Evolutionary conservation across 1,140 invertebrate genomes (phyloP), one percentile per base, ranked within the genome.

Genomic region (Ladona fulva): DNA sequence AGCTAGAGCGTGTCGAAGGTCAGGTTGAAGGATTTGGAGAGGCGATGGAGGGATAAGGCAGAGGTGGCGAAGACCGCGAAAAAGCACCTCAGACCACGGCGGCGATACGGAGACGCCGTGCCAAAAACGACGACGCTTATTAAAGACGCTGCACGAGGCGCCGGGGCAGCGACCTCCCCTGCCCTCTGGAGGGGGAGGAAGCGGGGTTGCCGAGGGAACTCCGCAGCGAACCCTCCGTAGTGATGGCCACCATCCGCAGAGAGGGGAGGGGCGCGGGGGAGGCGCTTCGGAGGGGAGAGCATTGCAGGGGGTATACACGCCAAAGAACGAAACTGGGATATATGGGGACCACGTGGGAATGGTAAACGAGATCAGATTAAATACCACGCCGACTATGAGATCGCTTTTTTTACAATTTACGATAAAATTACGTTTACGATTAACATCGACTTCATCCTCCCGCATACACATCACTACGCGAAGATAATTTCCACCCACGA

Each of bases 11-110:
- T 66, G 52, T 66, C 52, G 52, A 66, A 66, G 52, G 52, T 66
- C 52, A 66, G 52, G 52, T 66, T 66, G 52, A 66, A 66, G 52
- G 52, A 66, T 66, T 66, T 12, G 29, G 52, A 66, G 52, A 66
- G 52, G 52, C 52, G n/a, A 22, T 22, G 12, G 12, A 52, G 44
- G 44, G 44, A 19, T 11, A 52, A 52, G 44, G 19, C n/a, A n/a
- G n/a, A n/a, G n/a, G n/a, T n/a, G n/a, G n/a, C n/a, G n/a, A n/a
- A n/a, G n/a, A n/a, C n/a, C n/a, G n/a, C n/a, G n/a, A n/a, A n/a
- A n/a, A n/a, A n/a, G n/a, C n/a, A n/a, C n/a, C 44, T 52, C 44
- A 10, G 10, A 10, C 44, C 44, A 16, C 52, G 52, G n/a, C 12
- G 52, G 16, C 44, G 10, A 19, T 11, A 52, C 44, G 19, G 14